A percentile compares a stretch with the other conserved stretches of the same genome.
Conservation (phyloP, 2,113 vertebrate genomes). For the Ophthalmolycus amberensis region DNA sequence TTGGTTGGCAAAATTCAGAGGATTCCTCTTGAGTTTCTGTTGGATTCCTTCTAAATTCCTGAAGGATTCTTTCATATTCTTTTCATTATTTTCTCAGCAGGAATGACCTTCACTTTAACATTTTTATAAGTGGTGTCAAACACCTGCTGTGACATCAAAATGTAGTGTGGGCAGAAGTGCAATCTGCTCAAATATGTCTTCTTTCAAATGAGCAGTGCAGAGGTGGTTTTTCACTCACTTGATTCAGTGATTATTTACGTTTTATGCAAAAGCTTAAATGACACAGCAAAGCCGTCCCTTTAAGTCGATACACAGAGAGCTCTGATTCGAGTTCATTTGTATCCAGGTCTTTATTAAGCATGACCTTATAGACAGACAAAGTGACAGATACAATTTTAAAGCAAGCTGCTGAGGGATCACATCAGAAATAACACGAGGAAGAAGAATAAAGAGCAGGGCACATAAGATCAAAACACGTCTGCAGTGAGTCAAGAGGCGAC, state of each 20-base stretch:
- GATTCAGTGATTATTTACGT: neutral
- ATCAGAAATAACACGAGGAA: constrained; percentile 34
- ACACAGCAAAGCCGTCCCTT: neutral
- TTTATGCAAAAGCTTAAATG: neutral
- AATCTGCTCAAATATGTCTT: neutral
- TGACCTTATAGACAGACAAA: constrained; percentile 46
- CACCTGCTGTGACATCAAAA: constrained; percentile 16
- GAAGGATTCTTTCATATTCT: neutral
- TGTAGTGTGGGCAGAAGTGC: neutral
- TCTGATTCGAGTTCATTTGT: constrained; percentile 25
- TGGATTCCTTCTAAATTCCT: neutral
- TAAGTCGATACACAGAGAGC: constrained; percentile 20
- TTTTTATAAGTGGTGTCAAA: neutral
- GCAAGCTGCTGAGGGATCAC: constrained; percentile 41
- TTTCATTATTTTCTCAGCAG: neutral
- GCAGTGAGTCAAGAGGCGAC: constrained; percentile 42
- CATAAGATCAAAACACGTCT: constrained; percentile 43
- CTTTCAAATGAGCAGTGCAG: neutral
- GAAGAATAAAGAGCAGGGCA: constrained; percentile 42
- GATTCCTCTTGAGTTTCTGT: neutral
- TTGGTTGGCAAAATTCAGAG: neutral
- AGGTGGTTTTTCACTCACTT: neutral
- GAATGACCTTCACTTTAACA: neutral
- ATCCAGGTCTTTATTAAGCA: constrained; percentile 66
- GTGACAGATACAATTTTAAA: constrained; percentile 38